A percentile compares a stretch with the other conserved stretches of the same genome.
These are phyloP conservation scores for Notoglanidium macrostoma DNA, from an alignment of 2,797 vertebrate genomes.

Conservation along the genomic window DNA sequence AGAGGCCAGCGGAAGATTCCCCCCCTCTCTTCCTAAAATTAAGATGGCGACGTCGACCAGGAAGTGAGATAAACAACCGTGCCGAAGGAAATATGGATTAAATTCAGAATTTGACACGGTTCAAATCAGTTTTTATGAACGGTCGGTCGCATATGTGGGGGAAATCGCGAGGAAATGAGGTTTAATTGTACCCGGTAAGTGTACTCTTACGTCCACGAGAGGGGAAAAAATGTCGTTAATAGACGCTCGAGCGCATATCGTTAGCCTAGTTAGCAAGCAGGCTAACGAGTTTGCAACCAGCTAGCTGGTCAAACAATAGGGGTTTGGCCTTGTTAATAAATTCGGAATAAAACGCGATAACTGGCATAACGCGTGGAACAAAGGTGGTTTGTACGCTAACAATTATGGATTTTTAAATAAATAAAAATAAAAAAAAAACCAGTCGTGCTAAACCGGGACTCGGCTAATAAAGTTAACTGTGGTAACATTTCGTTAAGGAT, in stretches of 20 bases:
- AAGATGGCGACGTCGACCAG: slow-evolving; percentile 61
- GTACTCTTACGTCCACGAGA: not conserved
- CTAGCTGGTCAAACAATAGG: slow-evolving; percentile 50
- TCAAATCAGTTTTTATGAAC: not conserved
- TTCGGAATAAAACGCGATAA: not conserved
- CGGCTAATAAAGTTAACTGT: slow-evolving; percentile 10
- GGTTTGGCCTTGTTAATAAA: slow-evolving; percentile 31
- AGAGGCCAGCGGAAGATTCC: slow-evolving; percentile 50
- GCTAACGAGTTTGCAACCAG: slow-evolving; percentile 33
- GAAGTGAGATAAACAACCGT: slow-evolving; percentile 60
- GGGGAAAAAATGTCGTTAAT: not conserved
- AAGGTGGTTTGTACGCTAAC: too few species aligned
- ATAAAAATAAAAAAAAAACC: not conserved
- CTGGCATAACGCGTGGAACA: not conserved
- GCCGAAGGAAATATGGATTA: slow-evolving; percentile 43
- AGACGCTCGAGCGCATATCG: slow-evolving; percentile 31
- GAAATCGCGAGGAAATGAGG: not conserved
- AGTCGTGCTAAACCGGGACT: not conserved
- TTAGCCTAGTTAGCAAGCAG: slow-evolving; percentile 33
- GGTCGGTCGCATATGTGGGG: not conserved
- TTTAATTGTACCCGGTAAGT: slow-evolving; percentile 39
- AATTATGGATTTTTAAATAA: not conserved
- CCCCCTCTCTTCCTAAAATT: slow-evolving; percentile 32
- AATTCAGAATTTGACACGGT: slow-evolving; percentile 15
- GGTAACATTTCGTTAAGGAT: not conserved